Evolutionary conservation across 2,797 vertebrate genomes (phyloP).

Genomic region (Coluber constrictor): DNA sequence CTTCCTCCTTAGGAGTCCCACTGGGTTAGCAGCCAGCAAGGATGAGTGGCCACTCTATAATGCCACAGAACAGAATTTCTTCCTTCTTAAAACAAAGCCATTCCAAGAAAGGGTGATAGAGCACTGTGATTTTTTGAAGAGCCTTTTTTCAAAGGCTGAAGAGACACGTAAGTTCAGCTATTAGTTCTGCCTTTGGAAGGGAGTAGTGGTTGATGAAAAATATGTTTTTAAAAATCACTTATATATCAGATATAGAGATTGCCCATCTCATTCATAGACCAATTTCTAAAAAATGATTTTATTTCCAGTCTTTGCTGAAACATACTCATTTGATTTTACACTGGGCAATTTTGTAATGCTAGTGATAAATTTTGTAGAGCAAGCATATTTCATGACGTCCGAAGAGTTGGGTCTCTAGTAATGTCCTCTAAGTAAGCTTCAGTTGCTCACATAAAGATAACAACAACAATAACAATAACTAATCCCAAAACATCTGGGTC

Average conservation of each 20-base stretch:
- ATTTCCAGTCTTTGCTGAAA: too few relatives aligned
- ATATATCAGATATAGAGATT: background rate
- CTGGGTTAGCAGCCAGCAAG: background rate
- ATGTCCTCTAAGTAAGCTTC: background rate
- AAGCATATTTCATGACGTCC: background rate
- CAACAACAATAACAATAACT: background rate
- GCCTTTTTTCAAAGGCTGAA: background rate
- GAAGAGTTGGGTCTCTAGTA: background rate
- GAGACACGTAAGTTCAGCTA: background rate
- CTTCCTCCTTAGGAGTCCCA: background rate
- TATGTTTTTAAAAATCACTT: background rate
- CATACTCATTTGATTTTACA: background rate
- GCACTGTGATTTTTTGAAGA: background rate
- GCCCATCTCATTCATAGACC: background rate
- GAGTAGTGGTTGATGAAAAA: background rate
- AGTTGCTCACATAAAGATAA: background rate
- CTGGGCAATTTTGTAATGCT: background rate
- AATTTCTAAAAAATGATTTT: background rate
- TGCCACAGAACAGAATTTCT: background rate
- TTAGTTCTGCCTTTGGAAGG: background rate
- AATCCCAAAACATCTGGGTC: too few relatives aligned
- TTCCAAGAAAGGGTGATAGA: background rate
- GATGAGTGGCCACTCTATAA: conserved; percentile 5
- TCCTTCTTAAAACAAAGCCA: background rate
- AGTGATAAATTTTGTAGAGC: background rate